Percentiles rank a stretch among this genome's conserved stretches.
Evolutionary conservation across 2,797 vertebrate species (phyloP).

Genomic region (Sebastes steindachneri): DNA sequence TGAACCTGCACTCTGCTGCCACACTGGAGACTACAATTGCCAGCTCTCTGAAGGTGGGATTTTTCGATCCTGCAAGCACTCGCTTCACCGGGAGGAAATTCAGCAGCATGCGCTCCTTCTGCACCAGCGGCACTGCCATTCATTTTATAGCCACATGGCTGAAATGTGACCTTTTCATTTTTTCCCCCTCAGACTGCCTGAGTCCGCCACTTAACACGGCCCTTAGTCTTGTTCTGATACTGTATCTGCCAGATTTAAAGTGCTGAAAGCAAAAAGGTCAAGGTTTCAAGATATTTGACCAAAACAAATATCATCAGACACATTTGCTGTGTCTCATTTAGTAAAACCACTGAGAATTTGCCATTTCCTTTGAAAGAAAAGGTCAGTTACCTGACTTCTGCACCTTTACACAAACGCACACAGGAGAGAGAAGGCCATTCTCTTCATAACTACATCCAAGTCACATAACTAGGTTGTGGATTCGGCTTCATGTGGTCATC

Average conservation of each 20-base stretch:
- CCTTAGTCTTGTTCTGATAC: background rate
- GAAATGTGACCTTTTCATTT: no score
- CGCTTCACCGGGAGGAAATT: no score
- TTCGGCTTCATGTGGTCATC: background rate
- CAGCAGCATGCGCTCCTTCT: no score
- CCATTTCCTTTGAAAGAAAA: background rate
- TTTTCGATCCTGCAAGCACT: no score
- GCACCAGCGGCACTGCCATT: no score
- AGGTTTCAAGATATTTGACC: background rate
- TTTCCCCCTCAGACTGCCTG: no score
- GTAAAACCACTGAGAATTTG: background rate
- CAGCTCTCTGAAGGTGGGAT: no score
- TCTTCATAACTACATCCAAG: background rate
- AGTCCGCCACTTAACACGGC: background rate
- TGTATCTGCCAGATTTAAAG: background rate
- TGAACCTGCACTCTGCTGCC: no score
- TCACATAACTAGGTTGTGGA: conserved; percentile 7
- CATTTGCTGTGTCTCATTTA: background rate
- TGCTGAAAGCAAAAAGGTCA: background rate
- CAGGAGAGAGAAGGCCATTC: background rate
- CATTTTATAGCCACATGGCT: no score
- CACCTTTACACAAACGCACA: background rate
- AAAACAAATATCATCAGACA: background rate
- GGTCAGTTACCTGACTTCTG: background rate
- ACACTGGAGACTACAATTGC: no score